Evolutionary conservation across 2,888 invertebrate genomes (phyloP).

Genomic region (Sinotaia quadrata): DNA sequence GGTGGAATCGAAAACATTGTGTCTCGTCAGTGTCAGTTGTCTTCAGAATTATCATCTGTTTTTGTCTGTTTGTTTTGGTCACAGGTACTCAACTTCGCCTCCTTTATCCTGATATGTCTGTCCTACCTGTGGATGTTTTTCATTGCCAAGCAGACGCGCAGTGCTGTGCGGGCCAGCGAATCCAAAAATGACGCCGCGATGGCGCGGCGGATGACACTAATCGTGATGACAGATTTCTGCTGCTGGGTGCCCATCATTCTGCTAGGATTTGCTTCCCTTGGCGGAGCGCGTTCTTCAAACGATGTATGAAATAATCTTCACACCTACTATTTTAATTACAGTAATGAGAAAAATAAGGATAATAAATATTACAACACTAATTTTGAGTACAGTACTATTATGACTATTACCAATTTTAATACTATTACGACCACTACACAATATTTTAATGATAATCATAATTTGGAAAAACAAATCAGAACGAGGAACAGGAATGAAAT

Average conservation of each 20-base stretch:
- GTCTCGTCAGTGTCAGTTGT: too few relatives aligned
- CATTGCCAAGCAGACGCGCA: constrained; percentile 72
- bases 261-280: constrained; percentile 73
- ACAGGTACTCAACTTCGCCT: constrained; percentile 73
- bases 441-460: too few relatives aligned
- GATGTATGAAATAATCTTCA: constrained; percentile 20
- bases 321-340: too few relatives aligned
- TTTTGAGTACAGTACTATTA: too few relatives aligned
- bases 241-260: constrained; percentile 76
- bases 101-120: constrained; percentile 73
- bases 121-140: constrained; percentile 75
- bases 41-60: too few relatives aligned
- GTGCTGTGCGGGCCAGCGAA: constrained; percentile 70
- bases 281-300: constrained; percentile 65
- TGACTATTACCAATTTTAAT: too few relatives aligned
- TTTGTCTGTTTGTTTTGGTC: background rate
- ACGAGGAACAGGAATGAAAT: too few relatives aligned
- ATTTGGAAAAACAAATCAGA: too few relatives aligned
- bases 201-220: constrained; percentile 75
- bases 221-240: constrained; percentile 75
- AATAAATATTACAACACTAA: too few relatives aligned
- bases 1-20: too few relatives aligned
- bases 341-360: too few relatives aligned
- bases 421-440: too few relatives aligned
- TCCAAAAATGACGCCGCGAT: constrained; percentile 72